These are phyloP conservation scores for Chrysaora quinquecirrha DNA, from an alignment of 30 jellyfish, hydroid and myxozoan species.

Conservation along the genomic window DNA sequence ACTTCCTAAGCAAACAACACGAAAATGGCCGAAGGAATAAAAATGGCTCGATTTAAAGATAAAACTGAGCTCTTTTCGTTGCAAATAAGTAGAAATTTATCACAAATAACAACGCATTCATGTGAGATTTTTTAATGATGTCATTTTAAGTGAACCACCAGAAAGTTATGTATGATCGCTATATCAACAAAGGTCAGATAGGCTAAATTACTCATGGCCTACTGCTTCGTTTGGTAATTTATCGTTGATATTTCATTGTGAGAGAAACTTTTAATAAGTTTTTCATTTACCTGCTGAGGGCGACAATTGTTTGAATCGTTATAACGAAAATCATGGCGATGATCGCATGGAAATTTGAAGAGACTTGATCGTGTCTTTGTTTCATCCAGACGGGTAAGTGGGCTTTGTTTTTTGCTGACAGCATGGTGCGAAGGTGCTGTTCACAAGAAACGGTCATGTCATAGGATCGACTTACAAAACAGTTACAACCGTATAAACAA, in stretches of 20 bases:
- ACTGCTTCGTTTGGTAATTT: too few species aligned
- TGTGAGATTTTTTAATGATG: too few species aligned
- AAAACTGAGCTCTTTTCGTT: too few species aligned
- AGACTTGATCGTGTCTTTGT: background rate
- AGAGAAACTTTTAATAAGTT: too few species aligned
- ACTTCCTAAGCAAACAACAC: too few species aligned
- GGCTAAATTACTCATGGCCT: conserved; percentile 2
- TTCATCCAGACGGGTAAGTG: conserved; percentile 8
- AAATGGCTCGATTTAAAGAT: too few species aligned
- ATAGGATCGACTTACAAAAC: background rate
- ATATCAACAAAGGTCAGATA: conserved; percentile 16
- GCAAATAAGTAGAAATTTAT: too few species aligned
- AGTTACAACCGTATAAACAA: too few species aligned
- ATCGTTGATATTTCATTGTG: too few species aligned
- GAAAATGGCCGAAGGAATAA: too few species aligned
- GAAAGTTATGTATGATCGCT: conserved; percentile 12
- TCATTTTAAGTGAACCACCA: background rate
- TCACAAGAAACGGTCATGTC: background rate
- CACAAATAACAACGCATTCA: too few species aligned
- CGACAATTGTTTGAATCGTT: background rate
- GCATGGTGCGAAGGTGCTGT: conserved; percentile 20
- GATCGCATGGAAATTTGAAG: background rate
- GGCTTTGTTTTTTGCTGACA: background rate
- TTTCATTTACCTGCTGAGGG: background rate
- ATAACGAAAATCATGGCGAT: conserved; percentile 14